Evolutionary conservation across 1,140 invertebrate species (phyloP), one percentile per base, ranked within the genome.

Genomic region (Leucophenga varia): DNA sequence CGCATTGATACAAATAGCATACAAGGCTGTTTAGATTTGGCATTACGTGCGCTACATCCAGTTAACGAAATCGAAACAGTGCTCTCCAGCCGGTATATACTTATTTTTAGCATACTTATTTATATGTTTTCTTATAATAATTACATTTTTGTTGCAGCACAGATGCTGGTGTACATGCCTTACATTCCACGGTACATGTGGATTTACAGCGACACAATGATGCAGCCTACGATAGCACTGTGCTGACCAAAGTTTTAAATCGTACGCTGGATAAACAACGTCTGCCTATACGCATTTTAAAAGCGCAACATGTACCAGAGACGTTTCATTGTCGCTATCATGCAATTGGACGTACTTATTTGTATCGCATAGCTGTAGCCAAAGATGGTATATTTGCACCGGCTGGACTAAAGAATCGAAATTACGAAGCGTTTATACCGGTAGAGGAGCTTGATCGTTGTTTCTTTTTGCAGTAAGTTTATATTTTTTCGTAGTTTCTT

Each of bases 81-180:
- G n/a, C 64, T 82, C 20, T 85, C 84, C 19, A 87, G 85, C 77
- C 82, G 86, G 86, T 87, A 75, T 9, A 22, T 31, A 18, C n/a
- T n/a, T n/a, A n/a, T n/a, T n/a, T n/a, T n/a, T n/a, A 56, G 21
- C 44, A 44, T 43, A 49, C 36, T 13, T 45, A 41, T 38, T 43
- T 39, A 37, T 47, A 38, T 38, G 16, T 43, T 19, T 6, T 39
- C 40, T 19, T 5, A 34, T 13, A 17, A 17, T 46, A 18, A 12
- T 47, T 57, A 14, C 14, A 41, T 28, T 43, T 17, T 6, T 40
- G 18, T 40, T 57, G 50, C 58, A 88, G 86, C 57, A 89, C 87
- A 74, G 86, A 89, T 80, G 73, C 80, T 8, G 86, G 86, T 45
- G 86, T 89, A 4, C 86, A 88, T 76, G 85, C 85, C 2, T 57